A percentile compares a stretch with the other conserved stretches of the same genome.
Evolutionary conservation across 2,888 invertebrate genomes (phyloP).

Genomic region (Tinea pellionella): DNA sequence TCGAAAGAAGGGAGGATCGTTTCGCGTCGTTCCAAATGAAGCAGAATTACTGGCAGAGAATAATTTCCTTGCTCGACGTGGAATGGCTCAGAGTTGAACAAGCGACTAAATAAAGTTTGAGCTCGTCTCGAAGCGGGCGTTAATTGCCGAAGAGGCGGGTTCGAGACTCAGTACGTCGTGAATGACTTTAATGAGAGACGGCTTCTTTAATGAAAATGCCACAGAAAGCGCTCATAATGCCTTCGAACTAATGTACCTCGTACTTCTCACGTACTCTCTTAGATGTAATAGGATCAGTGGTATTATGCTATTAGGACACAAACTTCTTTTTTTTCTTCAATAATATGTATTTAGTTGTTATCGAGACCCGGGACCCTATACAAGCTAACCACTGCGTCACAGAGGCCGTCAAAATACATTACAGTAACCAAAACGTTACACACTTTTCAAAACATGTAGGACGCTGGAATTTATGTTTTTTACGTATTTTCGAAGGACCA

Average conservation of each 20-base stretch:
- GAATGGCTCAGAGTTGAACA: conserved; percentile 24
- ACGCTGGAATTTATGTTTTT: too few species aligned
- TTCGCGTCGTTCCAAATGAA: conserved; percentile 34
- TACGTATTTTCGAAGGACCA: too few species aligned
- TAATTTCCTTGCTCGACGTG: conserved; percentile 30
- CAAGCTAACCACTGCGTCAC: too few species aligned
- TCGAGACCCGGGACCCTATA: too few species aligned
- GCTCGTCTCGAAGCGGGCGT: conserved; percentile 28
- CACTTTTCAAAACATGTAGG: too few species aligned
- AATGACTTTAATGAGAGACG: conserved; percentile 57
- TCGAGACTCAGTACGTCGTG: conserved; percentile 30
- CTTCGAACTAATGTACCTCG: conserved; percentile 25
- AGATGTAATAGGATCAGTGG: too few species aligned
- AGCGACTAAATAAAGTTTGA: conserved; percentile 50
- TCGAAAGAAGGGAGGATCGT: conserved; percentile 24
- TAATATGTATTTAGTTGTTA: background rate
- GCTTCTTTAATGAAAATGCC: conserved; percentile 63
- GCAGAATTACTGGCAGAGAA: conserved; percentile 38
- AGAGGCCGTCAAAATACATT: too few species aligned
- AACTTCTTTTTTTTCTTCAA: too few species aligned
- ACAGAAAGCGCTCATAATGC: conserved; percentile 33
- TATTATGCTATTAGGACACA: too few species aligned
- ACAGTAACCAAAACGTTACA: too few species aligned
- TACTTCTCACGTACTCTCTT: conserved; percentile 14
- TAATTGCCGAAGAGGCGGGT: conserved; percentile 47